Evolutionary conservation across 2,888 invertebrate genomes (phyloP), one percentile per base, ranked within the genome.

Genomic region (Conchocele bisecta): DNA sequence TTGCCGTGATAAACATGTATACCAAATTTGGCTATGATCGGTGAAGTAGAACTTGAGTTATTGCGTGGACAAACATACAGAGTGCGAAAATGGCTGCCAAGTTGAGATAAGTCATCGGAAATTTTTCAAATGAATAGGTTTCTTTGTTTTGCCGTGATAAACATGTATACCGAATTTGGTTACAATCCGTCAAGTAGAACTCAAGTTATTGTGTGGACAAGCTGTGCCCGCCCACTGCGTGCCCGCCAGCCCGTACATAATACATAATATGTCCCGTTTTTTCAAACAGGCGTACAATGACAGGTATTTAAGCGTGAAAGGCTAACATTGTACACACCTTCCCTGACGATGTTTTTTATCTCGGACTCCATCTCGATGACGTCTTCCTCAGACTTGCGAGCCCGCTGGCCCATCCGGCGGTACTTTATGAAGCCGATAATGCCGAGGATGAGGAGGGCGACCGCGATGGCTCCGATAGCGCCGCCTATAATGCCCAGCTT

Each of bases 321-420:
- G n/a, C 37, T n/a, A 11, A 35, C 11, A 35, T 35, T 35, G 11
- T 22, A 15, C n/a, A 15, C 64, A 80, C 80, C 80, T 75, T 80
- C 70, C 65, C 72, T 61, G 4, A 68, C 63, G 1, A 69, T 70
- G 13, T 48, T 46, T 37, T 54, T 60, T 6, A 76, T 75, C 28
- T 72, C 64, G 48, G 73, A 59, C 44, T 80, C 80, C 33, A 61
- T 44, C 7, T 72, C 60, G 11, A 54, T 33, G 28, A 80, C 44
- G 33, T 70, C 54, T 15, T 53, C 29, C 39, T 72, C 51, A n/a
- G 63, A 61, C 26, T 61, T 56, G 3, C 44, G 57, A 1, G 59
- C 73, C 24, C 51, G 46, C 11, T 46, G 58, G 2, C 56, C 44
- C 17, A 59, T 39, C 17, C 56, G 39, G 33, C 56, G 37, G 26